Evolutionary conservation across 1,140 invertebrate species (phyloP).

Genomic region (Muscidifurax raptorellus): DNA sequence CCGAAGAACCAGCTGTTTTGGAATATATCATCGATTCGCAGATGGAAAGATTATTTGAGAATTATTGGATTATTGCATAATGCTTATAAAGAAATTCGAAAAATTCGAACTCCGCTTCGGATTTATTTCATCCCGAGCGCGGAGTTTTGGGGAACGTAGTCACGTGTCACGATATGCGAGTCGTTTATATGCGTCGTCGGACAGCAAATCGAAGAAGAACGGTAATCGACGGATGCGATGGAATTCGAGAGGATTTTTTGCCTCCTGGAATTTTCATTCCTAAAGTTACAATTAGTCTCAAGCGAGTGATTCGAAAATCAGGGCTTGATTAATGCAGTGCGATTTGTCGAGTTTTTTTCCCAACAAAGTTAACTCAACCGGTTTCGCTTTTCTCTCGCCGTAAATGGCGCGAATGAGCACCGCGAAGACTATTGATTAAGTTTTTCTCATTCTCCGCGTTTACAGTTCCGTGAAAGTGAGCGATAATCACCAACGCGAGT

Average conservation of each 20-base stretch:
- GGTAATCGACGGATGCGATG: background rate
- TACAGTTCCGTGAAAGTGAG: constrained; percentile 10
- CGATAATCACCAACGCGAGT: background rate
- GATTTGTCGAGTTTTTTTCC: constrained; percentile 1
- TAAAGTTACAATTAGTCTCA: background rate
- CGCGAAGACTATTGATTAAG: background rate
- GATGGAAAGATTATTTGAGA: no score
- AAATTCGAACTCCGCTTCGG: no score
- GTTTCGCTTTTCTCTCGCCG: background rate
- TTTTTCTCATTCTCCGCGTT: background rate
- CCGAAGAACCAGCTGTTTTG: background rate
- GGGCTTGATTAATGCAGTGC: background rate
- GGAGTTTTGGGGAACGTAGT: background rate
- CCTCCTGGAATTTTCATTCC: background rate
- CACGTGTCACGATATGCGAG: background rate
- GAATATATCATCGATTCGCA: no score
- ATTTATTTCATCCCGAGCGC: background rate
- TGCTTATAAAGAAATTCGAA: no score
- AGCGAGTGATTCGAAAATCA: background rate
- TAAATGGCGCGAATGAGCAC: constrained; percentile 14
- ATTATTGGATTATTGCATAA: no score
- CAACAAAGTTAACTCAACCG: background rate
- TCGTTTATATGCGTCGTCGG: background rate
- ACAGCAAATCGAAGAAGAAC: background rate
- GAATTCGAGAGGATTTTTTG: background rate